These are phyloP conservation scores for Morus bassanus DNA, from an alignment of 2,797 vertebrate genomes.

Conservation along the genomic window DNA sequence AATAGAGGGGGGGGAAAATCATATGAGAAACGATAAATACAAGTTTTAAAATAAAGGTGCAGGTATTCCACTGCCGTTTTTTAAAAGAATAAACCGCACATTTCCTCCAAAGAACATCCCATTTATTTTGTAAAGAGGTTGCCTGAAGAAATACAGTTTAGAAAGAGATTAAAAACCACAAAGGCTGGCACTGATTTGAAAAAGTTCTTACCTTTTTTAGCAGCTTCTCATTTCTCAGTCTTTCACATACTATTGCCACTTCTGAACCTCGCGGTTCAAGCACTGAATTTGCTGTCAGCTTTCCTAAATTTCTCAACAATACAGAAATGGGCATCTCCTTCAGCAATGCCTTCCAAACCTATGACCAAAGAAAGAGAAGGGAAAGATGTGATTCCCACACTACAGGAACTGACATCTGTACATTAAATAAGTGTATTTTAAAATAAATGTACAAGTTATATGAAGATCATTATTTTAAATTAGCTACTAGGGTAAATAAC, in stretches of 20 bases:
- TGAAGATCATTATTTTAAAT: neutral
- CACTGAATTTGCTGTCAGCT: conserved; percentile 86
- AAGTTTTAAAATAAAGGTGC: neutral
- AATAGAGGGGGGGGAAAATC: neutral
- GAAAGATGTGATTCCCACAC: neutral
- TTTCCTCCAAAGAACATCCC: neutral
- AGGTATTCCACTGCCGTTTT: neutral
- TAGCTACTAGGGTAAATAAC: neutral
- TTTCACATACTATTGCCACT: conserved; percentile 85
- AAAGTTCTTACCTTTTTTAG: conserved; percentile 81
- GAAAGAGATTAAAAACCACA: neutral
- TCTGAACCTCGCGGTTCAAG: conserved; percentile 84
- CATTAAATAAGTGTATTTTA: neutral
- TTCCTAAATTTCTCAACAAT: conserved; percentile 85
- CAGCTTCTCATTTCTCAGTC: conserved; percentile 82
- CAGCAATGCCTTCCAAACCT: conserved; percentile 91
- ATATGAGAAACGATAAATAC: neutral
- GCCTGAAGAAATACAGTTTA: neutral
- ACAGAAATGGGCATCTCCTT: conserved; percentile 89
- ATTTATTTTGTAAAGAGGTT: neutral
- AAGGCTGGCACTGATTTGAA: neutral
- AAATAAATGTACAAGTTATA: neutral
- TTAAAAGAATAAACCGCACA: neutral
- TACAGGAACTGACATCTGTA: neutral
- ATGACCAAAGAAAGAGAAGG: neutral